A percentile compares a stretch with the other conserved stretches of the same genome.
phyloP scores from a whole-genome alignment of 2,797 vertebrate species.

The Tapera naevia region DNA sequence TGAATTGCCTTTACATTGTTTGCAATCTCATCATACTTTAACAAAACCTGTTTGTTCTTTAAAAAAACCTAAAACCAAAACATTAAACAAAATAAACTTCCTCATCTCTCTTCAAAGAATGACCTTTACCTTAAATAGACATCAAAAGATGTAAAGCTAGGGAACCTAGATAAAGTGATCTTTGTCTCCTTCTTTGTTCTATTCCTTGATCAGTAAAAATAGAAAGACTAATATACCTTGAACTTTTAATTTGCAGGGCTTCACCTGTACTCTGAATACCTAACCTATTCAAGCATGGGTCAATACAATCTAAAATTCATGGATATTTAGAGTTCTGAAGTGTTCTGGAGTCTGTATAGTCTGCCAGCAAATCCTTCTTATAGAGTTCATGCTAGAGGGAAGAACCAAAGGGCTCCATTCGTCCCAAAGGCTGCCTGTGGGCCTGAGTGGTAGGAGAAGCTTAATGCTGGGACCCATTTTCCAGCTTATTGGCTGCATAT shows the following conservation, averaged over 20 bases:
- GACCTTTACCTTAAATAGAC: neutral
- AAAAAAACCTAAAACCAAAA: too few relatives aligned
- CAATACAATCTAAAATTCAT: neutral
- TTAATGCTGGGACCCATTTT: neutral
- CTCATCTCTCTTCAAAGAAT: neutral
- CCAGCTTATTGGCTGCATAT: neutral
- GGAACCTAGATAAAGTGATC: neutral
- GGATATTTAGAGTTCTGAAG: neutral
- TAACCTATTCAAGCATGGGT: neutral
- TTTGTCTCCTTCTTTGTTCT: accelerated
- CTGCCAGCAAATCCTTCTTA: neutral
- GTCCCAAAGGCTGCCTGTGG: neutral
- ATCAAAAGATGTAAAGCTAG: neutral
- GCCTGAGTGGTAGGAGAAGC: neutral
- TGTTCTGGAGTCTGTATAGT: neutral
- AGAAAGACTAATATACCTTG: neutral
- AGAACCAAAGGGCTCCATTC: too few relatives aligned
- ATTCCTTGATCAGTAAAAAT: neutral
- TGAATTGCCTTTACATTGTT: too few relatives aligned
- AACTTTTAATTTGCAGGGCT: neutral
- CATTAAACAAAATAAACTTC: neutral
- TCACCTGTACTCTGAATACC: neutral
- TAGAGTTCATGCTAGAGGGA: too few relatives aligned
- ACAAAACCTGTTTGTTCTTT: too few relatives aligned
- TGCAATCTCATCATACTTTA: too few relatives aligned